phyloP scores from a whole-genome alignment of 2,113 vertebrate species.

The Microcebus tavaratra region DNA sequence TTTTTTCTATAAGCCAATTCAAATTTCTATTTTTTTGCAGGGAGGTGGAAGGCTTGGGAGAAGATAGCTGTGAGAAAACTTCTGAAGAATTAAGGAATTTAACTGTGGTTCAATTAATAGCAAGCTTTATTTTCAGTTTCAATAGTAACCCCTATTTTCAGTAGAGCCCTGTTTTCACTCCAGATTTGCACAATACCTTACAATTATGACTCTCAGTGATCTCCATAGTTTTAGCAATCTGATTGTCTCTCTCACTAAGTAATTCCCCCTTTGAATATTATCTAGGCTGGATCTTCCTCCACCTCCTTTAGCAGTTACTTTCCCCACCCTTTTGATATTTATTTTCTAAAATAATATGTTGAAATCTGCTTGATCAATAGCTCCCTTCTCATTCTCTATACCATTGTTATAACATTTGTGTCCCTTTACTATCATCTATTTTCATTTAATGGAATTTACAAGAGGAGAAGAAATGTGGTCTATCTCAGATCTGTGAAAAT shows the following conservation, averaged over 20 bases:
- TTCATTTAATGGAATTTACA: neutral
- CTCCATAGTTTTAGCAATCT: neutral
- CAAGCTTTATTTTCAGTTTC: neutral
- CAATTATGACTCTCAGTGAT: neutral
- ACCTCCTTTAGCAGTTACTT: neutral
- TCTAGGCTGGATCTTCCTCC: neutral
- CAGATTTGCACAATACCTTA: neutral
- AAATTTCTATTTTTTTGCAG: neutral
- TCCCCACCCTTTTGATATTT: neutral
- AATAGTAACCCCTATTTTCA: neutral
- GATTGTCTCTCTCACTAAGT: neutral
- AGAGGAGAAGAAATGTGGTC: neutral
- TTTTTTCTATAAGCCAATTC: neutral
- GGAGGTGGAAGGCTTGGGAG: neutral
- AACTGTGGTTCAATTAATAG: neutral
- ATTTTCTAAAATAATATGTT: neutral
- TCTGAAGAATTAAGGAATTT: neutral
- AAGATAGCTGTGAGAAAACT: neutral
- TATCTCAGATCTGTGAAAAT: neutral
- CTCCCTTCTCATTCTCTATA: neutral
- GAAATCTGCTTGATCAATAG: neutral
- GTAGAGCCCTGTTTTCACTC: neutral
- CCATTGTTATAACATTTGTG: neutral
- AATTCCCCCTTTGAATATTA: neutral
- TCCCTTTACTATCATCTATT: neutral